Evolutionary conservation across 2,797 vertebrate genomes (phyloP).

Genomic region (Gouania willdenowi): DNA sequence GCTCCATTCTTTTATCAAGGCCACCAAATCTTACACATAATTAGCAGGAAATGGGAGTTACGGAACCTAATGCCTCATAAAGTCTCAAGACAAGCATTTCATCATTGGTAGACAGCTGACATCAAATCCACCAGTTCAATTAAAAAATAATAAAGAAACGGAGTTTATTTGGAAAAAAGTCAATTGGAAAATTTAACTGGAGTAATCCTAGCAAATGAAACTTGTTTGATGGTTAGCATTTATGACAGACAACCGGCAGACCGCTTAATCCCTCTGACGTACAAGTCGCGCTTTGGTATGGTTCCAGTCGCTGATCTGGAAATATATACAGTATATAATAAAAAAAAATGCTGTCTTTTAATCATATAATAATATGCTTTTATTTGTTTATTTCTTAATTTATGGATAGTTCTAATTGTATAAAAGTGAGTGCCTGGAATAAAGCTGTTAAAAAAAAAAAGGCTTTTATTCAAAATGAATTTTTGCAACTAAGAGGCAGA

Average conservation of each 20-base stretch:
- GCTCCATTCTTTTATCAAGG: slow-evolving; percentile 61
- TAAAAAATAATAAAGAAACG: slow-evolving; percentile 66
- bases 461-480: too few relatives aligned
- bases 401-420: too few relatives aligned
- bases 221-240: slow-evolving; percentile 64
- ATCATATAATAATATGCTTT: neutral
- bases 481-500: too few relatives aligned
- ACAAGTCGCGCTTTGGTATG: slow-evolving; percentile 14
- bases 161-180: slow-evolving; percentile 72
- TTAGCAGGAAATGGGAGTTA: slow-evolving; percentile 71
- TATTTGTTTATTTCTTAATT: neutral
- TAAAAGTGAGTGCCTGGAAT: too few relatives aligned
- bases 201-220: slow-evolving; percentile 64
- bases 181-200: slow-evolving; percentile 73
- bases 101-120: slow-evolving; percentile 66
- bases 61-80: slow-evolving; percentile 72
- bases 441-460: too few relatives aligned
- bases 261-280: slow-evolving; percentile 35
- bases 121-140: slow-evolving; percentile 76
- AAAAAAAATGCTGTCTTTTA: neutral
- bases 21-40: slow-evolving; percentile 74
- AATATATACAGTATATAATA: too few relatives aligned
- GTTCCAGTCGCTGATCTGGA: too few relatives aligned
- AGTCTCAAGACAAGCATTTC: slow-evolving; percentile 73
- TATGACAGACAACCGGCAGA: slow-evolving; percentile 34